Evolutionary conservation across 2,113 vertebrate genomes (phyloP).

Genomic region (Romanogobio albipinnatus): DNA sequence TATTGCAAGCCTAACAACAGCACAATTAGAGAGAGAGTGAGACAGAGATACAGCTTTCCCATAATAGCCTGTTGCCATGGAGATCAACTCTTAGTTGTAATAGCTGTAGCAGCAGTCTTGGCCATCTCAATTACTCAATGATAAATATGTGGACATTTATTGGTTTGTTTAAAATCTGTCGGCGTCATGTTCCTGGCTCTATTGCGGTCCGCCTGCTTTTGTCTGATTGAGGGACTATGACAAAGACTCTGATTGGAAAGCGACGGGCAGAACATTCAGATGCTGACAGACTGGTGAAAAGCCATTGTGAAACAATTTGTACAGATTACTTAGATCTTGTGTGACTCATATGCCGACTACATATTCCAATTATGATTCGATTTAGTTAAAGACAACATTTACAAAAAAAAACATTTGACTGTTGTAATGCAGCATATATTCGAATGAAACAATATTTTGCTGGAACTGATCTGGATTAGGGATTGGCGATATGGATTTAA

Average conservation of each 20-base stretch:
- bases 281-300: not conserved
- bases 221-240: not conserved
- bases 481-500: too few species aligned
- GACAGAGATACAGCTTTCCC: not conserved
- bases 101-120: not conserved
- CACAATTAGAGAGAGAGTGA: not conserved
- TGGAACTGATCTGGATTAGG: not conserved
- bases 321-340: slow-evolving; percentile 11
- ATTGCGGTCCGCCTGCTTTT: not conserved
- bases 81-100: not conserved
- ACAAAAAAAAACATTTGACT: not conserved
- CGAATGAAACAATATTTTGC: not conserved
- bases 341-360: not conserved
- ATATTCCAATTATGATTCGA: not conserved
- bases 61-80: slow-evolving; percentile 30
- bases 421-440: not conserved
- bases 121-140: not conserved
- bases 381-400: slow-evolving; percentile 7
- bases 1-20: not conserved
- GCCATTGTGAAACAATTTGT: not conserved
- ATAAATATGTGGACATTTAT: slow-evolving; percentile 21
- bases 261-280: not conserved
- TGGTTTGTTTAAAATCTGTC: not conserved
- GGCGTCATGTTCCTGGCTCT: not conserved
- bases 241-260: not conserved